Base-by-base conservation (phyloP, 2,888 invertebrate genomes). In the Cacoxenus indagator region DNA sequence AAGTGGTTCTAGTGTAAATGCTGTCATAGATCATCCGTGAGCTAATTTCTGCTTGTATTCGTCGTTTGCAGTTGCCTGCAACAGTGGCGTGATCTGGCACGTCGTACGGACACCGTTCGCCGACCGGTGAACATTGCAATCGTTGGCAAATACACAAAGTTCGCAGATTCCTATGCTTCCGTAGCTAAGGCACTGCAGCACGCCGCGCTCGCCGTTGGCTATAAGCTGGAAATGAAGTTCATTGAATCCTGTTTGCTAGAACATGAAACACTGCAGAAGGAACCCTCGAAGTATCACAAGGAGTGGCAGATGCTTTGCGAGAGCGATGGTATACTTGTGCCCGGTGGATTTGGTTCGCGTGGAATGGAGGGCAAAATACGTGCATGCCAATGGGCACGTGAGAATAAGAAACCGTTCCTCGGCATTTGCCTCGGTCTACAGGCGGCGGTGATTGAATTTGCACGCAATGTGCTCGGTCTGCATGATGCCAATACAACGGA, bases 401-500 rank as follows among this genome's bases (percentile, higher is more conserved):
- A 92, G 81, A 96, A 95, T 64, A 92, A 93, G 61, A 95, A 94
- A 84, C 99, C 99, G 0, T 95, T 95, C 88, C 90, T 99, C 19
- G 99, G 99, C 0, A 96, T 99, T 76, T 99, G 99, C 85, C 90
- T 99, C n/a, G 99, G 99, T 4, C 90, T 99, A 72, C 99, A 99
- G 90, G 96, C 96, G 24, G 95, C 98, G 8, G 98, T 98, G 4
- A 94, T 99, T 78, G 99, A 99, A 89, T 98, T 95, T 86, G 93
- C 97, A 0, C 91, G 98, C 65, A 96, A 97, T 86, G 94, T 94
- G 0, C 88, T 98, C 0, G 90, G 91, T 0, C 87, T 95, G 68
- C 89, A 91, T 65, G 93, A 92, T 73, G 98, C 98, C 0, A 93
- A 97, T 82, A 94, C 95, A 2, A 94, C 95, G 0, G 99, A 99